These are phyloP conservation scores for Capreolus pygargus DNA, from an alignment of 2,113 vertebrate genomes.

Conservation along the genomic window DNA sequence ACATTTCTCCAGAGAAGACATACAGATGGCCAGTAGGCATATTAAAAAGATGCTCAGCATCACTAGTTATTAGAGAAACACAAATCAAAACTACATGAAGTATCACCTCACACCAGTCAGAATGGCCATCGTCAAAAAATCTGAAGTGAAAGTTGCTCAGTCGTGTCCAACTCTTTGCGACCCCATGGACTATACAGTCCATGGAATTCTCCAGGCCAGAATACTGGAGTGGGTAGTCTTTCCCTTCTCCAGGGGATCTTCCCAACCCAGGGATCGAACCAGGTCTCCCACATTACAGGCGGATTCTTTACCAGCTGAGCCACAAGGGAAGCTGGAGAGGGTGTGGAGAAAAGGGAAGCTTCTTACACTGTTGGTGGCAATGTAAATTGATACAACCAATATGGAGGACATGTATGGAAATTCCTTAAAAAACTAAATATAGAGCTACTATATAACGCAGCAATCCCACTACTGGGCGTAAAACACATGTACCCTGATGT, in stretches of 20 bases:
- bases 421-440: background rate
- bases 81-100: background rate
- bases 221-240: background rate
- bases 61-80: background rate
- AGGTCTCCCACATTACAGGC: background rate
- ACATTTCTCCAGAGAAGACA: background rate
- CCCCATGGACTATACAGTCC: background rate
- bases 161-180: rapidly evolving
- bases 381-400: background rate
- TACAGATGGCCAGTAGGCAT: background rate
- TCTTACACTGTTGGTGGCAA: background rate
- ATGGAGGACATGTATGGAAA: background rate
- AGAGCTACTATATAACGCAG: background rate
- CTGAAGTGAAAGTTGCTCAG: background rate
- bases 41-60: background rate
- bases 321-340: background rate
- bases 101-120: background rate
- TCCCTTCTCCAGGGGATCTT: background rate
- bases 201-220: background rate
- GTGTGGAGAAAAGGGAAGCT: background rate
- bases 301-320: background rate
- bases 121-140: background rate
- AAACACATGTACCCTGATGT: background rate
- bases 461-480: background rate
- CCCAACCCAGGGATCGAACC: background rate